Conservation (phyloP, 2,888 invertebrate genomes). For the Leptinotarsa rubiginosa region DNA sequence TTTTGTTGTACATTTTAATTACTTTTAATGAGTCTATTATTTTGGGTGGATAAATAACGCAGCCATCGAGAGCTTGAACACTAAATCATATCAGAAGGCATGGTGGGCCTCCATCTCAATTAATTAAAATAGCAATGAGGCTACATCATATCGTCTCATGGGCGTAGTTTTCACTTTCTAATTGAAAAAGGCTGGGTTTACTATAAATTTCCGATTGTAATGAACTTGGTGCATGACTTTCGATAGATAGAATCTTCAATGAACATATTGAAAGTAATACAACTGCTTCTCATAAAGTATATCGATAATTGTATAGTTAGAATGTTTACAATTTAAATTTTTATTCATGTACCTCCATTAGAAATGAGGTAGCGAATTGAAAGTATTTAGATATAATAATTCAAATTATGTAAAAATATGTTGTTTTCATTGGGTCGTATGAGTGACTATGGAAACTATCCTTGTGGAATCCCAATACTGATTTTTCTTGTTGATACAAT, state of each 20-base stretch:
- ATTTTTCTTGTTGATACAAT: too few species aligned
- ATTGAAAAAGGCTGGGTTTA: constrained; percentile 17
- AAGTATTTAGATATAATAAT: too few species aligned
- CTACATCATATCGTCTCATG: constrained; percentile 50
- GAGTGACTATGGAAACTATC: too few species aligned
- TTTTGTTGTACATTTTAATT: constrained; percentile 52
- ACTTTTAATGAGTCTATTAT: constrained; percentile 55
- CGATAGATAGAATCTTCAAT: neutral
- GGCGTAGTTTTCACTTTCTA: constrained; percentile 52
- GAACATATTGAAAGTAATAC: neutral
- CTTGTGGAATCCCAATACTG: too few species aligned
- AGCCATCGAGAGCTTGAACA: constrained; percentile 43
- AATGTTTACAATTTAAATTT: neutral
- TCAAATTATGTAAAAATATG: too few species aligned
- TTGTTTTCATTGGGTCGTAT: too few species aligned
- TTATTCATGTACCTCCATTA: too few species aligned
- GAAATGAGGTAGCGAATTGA: too few species aligned
- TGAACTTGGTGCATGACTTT: neutral
- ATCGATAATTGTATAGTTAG: neutral
- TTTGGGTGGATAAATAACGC: constrained; percentile 47
- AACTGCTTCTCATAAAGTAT: too few species aligned
- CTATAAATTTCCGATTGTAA: constrained; percentile 8
- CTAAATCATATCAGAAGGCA: constrained; percentile 49
- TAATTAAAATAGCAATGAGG: constrained; percentile 53
- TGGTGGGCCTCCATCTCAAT: constrained; percentile 53